Evolutionary conservation across 2,888 invertebrate genomes (phyloP).

Genomic region (Lasioglossum malachurum): DNA sequence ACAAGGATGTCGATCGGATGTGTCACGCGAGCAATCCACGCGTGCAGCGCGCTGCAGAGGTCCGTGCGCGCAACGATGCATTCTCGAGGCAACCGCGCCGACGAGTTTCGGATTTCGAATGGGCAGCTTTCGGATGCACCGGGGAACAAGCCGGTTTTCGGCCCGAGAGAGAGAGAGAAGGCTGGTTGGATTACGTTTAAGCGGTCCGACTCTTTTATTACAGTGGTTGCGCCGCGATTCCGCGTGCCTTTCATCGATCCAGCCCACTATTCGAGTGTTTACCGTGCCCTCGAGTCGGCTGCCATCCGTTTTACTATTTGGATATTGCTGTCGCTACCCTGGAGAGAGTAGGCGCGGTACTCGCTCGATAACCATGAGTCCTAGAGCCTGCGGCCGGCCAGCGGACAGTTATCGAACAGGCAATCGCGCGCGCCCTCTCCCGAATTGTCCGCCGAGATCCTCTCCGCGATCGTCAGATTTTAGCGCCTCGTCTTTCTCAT

Average conservation of each 20-base stretch:
- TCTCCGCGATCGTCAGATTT: neutral
- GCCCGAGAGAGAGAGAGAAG: neutral
- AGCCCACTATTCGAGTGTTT: constrained; percentile 73
- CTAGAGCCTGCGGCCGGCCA: neutral
- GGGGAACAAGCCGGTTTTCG: neutral
- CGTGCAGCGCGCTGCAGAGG: neutral
- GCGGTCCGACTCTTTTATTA: constrained; percentile 64
- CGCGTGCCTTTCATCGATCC: constrained; percentile 70
- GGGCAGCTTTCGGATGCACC: neutral
- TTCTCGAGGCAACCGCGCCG: neutral
- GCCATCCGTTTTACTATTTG: constrained; percentile 71
- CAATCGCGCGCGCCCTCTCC: neutral
- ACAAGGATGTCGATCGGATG: constrained; percentile 6
- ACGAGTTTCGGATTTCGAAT: neutral
- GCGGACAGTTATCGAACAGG: neutral
- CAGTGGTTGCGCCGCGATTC: constrained; percentile 30
- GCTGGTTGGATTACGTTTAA: constrained; percentile 46
- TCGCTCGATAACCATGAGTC: neutral
- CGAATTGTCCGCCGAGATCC: neutral
- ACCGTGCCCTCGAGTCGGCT: constrained; percentile 75
- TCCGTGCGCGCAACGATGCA: neutral
- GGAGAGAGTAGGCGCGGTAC: constrained; percentile 10
- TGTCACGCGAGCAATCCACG: constrained; percentile 6
- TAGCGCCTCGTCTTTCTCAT: no score
- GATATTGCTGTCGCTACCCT: constrained; percentile 70